Percentiles rank a stretch among this genome's conserved stretches.
These are phyloP conservation scores for Pomatorhinus ruficollis DNA, from an alignment of 2,113 vertebrate species.

Conservation along the genomic window DNA sequence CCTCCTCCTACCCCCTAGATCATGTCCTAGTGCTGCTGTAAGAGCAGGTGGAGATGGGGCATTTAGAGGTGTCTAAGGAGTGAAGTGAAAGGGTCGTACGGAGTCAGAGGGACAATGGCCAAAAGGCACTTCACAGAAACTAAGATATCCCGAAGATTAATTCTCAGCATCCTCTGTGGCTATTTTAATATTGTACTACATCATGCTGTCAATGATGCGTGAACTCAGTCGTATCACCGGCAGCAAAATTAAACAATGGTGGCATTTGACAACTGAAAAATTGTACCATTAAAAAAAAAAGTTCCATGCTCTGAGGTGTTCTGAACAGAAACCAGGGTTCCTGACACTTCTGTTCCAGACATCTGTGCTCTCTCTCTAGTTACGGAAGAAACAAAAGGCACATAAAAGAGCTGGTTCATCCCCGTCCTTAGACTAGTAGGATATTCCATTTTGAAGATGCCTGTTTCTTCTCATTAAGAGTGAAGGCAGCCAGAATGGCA, in stretches of 20 bases:
- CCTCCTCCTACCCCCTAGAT: background rate
- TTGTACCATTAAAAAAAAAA: rapidly evolving
- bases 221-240: background rate
- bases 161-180: background rate
- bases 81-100: background rate
- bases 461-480: background rate
- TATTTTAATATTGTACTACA: background rate
- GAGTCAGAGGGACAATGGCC: background rate
- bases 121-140: background rate
- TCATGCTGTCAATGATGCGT: background rate
- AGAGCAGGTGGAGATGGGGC: background rate
- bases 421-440: background rate
- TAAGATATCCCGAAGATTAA: background rate
- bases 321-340: background rate
- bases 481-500: background rate
- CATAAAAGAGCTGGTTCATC: background rate
- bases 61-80: background rate
- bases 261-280: background rate
- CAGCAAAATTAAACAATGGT: background rate
- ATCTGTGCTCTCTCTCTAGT: background rate
- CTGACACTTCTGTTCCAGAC: background rate
- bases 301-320: background rate
- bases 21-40: background rate
- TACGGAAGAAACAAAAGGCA: background rate
- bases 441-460: background rate